Evolutionary conservation across 2,888 invertebrate genomes (phyloP), one percentile per base, ranked within the genome.

Genomic region (Stictocephala bisonia): DNA sequence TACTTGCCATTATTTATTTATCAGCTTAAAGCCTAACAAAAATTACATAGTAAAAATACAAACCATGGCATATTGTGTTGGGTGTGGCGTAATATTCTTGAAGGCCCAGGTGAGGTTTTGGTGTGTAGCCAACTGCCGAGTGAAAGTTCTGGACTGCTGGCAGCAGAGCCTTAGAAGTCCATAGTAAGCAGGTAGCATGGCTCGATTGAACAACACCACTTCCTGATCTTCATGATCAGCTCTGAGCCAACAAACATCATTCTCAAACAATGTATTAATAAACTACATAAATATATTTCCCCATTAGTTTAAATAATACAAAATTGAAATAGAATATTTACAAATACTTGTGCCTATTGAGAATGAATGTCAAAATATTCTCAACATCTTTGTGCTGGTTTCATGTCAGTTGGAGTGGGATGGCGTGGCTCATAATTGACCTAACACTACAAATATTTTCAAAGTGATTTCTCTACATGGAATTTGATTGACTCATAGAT

Each of bases 51-150:
- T 3, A 24, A 20, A 2, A 24, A 22, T 41, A 82, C 83, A 84
- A 82, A 89, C 91, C 76, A 90, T 90, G 18, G 94, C 92, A 86
- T 97, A 97, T 80, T 97, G 93, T 22, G 95, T 95, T 4, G 96
- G 95, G 85, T 96, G 96, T n/a, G 96, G 96, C 31, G 96, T 95
- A 77, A 97, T 96, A 84, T 97, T 97, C 82, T 96, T 93, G 84
- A 97, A 97, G 26, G 97, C 97, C 97, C 97, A 97, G 83, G 95
- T 95, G 50, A 97, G 90, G 86, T 97, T 97, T 85, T 97, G 96
- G 85, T 97, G 97, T 78, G 92, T 91, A 0, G 96, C 94, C 71
- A 97, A 86, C 81, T 93, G 91, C 69, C 95, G 88, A 3, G 96
- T 94, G 84, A 97, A 95, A 24, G 90, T 85, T 53, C 92, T 88